These are phyloP conservation scores for Agriopis aurantiaria DNA, from an alignment of 2,888 invertebrate species.

Conservation along the genomic window DNA sequence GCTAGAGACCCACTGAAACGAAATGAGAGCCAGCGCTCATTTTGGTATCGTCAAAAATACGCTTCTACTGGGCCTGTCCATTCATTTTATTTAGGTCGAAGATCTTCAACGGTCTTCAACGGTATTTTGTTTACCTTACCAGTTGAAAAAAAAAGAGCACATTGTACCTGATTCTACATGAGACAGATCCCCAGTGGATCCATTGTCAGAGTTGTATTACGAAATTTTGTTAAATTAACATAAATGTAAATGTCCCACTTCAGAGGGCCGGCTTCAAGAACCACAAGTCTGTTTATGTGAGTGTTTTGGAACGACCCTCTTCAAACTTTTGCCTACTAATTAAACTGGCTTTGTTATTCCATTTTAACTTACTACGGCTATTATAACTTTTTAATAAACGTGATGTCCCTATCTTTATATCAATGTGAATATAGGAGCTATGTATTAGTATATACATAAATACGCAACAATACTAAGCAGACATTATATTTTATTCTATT, in stretches of 20 bases:
- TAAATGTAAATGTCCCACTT: slow-evolving; percentile 68
- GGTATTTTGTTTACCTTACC: no score
- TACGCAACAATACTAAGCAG: no score
- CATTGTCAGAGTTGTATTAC: slow-evolving; percentile 50
- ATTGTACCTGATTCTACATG: slow-evolving; percentile 1
- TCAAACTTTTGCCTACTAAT: slow-evolving; percentile 20
- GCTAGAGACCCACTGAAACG: no score
- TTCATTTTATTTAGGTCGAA: no score
- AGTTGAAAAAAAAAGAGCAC: neutral
- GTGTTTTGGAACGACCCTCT: slow-evolving; percentile 24
- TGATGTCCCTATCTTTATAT: neutral
- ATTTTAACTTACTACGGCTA: neutral
- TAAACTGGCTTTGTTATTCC: slow-evolving; percentile 24
- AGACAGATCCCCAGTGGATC: slow-evolving; percentile 16
- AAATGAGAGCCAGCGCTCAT: no score
- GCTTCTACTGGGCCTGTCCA: no score
- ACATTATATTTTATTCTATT: no score
- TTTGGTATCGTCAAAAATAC: no score
- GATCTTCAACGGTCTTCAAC: no score
- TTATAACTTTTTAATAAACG: slow-evolving; percentile 20
- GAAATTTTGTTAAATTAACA: slow-evolving; percentile 65
- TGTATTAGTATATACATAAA: no score
- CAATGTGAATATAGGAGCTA: neutral
- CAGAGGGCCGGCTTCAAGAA: slow-evolving; percentile 40
- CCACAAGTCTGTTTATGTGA: slow-evolving; percentile 24